Conservation (phyloP, 2,888 invertebrate genomes). For the Lacanobia oleracea region DNA sequence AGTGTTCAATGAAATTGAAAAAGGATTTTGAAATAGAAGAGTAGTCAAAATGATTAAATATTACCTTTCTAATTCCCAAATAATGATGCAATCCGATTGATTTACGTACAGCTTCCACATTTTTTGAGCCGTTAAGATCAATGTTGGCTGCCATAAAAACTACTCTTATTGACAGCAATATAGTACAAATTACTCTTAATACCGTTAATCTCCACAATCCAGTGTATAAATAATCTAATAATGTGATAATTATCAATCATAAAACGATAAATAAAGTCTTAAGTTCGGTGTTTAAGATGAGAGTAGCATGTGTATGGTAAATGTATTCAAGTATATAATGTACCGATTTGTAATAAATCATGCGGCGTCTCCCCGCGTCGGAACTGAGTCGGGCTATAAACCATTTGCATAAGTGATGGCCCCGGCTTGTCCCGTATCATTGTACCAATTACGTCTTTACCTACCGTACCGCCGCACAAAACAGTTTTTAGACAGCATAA, state of each 20-base stretch:
- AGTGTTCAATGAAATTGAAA: neutral
- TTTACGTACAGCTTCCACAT: neutral
- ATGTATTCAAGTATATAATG: slow-evolving; percentile 59
- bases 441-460: slow-evolving; percentile 74
- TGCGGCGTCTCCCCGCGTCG: slow-evolving; percentile 52
- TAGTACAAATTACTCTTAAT: slow-evolving; percentile 42
- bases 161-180: slow-evolving; percentile 39
- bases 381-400: slow-evolving; percentile 73
- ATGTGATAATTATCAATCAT: slow-evolving; percentile 61
- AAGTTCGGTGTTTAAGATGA: slow-evolving; percentile 56
- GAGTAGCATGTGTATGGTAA: slow-evolving; percentile 47
- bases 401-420: slow-evolving; percentile 81
- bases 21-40: slow-evolving; percentile 1
- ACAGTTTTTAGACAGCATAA: slow-evolving; percentile 46
- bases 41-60: neutral
- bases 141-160: slow-evolving; percentile 36
- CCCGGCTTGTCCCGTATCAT: slow-evolving; percentile 72
- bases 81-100: slow-evolving; percentile 22
- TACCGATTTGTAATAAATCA: slow-evolving; percentile 74
- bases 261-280: slow-evolving; percentile 61
- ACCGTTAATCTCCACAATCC: slow-evolving; percentile 41
- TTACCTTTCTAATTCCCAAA: slow-evolving; percentile 1
- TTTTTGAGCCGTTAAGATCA: slow-evolving; percentile 13
- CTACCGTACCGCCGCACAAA: slow-evolving; percentile 50
- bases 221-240: slow-evolving; percentile 51